phyloP scores from a whole-genome alignment of 2,888 invertebrate species.

The Tromatobia lineatoria region DNA sequence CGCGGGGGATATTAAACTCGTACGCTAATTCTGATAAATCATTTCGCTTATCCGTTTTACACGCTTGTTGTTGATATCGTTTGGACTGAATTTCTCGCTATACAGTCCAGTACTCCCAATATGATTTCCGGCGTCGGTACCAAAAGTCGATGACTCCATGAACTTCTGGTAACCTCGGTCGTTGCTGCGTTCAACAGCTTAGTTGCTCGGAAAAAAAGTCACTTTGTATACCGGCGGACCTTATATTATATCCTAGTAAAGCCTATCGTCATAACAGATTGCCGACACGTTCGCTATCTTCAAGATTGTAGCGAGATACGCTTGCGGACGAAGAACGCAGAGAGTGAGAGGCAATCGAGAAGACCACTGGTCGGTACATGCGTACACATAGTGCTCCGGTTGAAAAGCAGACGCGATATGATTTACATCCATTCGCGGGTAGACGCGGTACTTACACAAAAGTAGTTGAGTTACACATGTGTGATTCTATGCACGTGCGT shows the following conservation, averaged over 20 bases:
- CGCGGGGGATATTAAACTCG: slow-evolving; percentile 57
- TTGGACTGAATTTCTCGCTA: slow-evolving; percentile 25
- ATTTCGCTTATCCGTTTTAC: slow-evolving; percentile 63
- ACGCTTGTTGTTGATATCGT: slow-evolving; percentile 65
- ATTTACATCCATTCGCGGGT: slow-evolving; percentile 70
- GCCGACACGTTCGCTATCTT: slow-evolving; percentile 74
- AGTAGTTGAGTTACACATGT: slow-evolving; percentile 24
- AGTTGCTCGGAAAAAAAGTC: slow-evolving; percentile 1
- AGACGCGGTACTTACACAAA: slow-evolving; percentile 56
- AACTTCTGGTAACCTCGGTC: slow-evolving; percentile 39
- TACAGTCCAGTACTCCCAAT: neutral
- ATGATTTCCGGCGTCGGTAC: slow-evolving; percentile 21
- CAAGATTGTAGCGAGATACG: slow-evolving; percentile 71
- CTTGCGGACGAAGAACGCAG: slow-evolving; percentile 46
- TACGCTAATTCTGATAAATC: slow-evolving; percentile 58
- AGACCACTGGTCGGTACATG: slow-evolving; percentile 57
- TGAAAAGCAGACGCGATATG: slow-evolving; percentile 67
- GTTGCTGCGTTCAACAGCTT: slow-evolving; percentile 3
- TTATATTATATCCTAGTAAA: slow-evolving; percentile 27
- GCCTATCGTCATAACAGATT: slow-evolving; percentile 73
- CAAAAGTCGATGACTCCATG: slow-evolving; percentile 47
- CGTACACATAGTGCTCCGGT: slow-evolving; percentile 25
- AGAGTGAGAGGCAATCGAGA: slow-evolving; percentile 66
- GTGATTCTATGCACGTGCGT: neutral
- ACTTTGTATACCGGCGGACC: slow-evolving; percentile 21